Percentiles rank a stretch among this genome's conserved stretches.
These are phyloP conservation scores for Heliothis virescens DNA, from an alignment of 1,140 invertebrate genomes.

Conservation along the genomic window DNA sequence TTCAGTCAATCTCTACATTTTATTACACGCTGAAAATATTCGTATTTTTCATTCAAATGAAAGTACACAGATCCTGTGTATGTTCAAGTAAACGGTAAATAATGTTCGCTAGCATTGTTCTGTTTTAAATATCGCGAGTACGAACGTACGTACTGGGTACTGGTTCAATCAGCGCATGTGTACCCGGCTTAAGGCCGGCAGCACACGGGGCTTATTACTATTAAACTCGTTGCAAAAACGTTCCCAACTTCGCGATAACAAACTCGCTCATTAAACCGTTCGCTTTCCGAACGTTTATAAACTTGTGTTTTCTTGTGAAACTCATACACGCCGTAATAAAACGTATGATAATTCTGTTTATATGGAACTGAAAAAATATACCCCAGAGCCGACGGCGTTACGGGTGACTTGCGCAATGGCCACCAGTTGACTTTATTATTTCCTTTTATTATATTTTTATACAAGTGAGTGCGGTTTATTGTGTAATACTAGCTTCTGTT, in stretches of 20 bases:
- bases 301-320: constrained; percentile 17
- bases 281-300: constrained; percentile 15
- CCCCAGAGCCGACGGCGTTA: not conserved
- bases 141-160: not conserved
- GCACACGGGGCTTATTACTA: not conserved
- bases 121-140: not conserved
- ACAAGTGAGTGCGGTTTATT: constrained; percentile 38
- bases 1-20: not conserved
- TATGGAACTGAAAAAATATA: constrained; percentile 24
- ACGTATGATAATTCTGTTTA: constrained; percentile 33
- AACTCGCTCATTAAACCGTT: constrained; percentile 3
- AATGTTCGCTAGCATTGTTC: not conserved
- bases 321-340: constrained; percentile 5
- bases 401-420: constrained; percentile 25
- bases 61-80: not conserved
- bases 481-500: constrained; percentile 38
- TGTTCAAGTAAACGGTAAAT: not conserved
- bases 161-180: not conserved
- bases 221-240: constrained; percentile 11
- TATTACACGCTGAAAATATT: not conserved
- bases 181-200: not conserved
- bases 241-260: not conserved
- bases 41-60: not conserved
- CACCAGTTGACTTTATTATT: constrained; percentile 4
- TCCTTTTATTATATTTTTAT: constrained; percentile 40